Base-by-base conservation (phyloP, 1,140 invertebrate genomes). In the Lanistes nyassanus region DNA sequence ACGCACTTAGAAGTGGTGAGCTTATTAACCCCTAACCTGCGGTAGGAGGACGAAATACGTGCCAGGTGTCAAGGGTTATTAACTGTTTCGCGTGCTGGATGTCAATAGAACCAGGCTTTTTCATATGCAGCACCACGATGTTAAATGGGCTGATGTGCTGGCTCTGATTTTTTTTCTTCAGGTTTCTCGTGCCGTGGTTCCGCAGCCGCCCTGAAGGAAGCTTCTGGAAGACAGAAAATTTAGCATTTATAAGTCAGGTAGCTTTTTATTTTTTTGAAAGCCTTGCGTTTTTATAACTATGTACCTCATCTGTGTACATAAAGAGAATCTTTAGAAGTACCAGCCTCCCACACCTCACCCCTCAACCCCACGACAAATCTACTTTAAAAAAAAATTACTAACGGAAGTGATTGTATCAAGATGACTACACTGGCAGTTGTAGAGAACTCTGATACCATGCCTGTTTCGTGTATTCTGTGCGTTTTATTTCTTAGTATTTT, bases 231-330 rank as follows among this genome's bases (percentile, higher is more conserved):
- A 95, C 94, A 75, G 92, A 94, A 60, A 96, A 97, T 86, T 93
- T 97, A 56, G 97, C 96, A 94, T 97, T 97, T 88, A 95, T 97
- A 86, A 96, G 95, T 86, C 95, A 96, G 92, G 94, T 94, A 39
- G 26, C 7, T 34, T 58, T 72, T 56, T 72, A n/a, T 65, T 42
- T 3, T 42, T 3, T 9, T 47, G 31, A 60, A 23, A 31, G 7
- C 3, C 19, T 34, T 56, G 7, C 31, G 56, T 60, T 9, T 60
- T 23, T 60, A 6, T 60, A 6, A 9, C 23, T 60, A 23, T 60
- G 56, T 60, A 29, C 31, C 5, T 60, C n/a, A 29, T 60, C 5
- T 7, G 56, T 7, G 23, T 60, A 29, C 31, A 62, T 31, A 26
- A 23, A 62, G 23, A 26, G 23, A 62, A 23, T 11, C 58, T 26